These are phyloP conservation scores for Indicator maculatus DNA, from an alignment of 2,113 vertebrate species.

Conservation along the genomic window DNA sequence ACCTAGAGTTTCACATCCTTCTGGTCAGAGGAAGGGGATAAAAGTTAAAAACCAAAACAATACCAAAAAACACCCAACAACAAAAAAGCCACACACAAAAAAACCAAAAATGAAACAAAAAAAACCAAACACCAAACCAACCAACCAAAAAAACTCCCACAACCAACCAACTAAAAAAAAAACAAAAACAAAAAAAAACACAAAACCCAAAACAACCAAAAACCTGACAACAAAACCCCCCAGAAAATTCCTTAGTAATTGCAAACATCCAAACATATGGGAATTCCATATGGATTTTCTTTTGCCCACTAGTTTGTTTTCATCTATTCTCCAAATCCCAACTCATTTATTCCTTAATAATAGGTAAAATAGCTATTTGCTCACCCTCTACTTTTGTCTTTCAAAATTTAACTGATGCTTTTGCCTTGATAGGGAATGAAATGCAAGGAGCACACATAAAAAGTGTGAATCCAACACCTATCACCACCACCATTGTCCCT, in stretches of 20 bases:
- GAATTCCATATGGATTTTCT: not conserved
- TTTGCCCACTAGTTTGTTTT: not conserved
- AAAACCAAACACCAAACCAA: not conserved
- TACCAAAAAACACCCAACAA: accelerated
- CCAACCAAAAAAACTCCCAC: accelerated
- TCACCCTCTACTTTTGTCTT: not conserved
- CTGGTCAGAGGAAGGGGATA: accelerated
- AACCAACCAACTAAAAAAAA: too few relatives aligned
- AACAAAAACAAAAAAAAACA: accelerated
- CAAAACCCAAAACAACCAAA: not conserved
- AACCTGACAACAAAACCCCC: not conserved
- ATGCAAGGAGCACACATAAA: not conserved
- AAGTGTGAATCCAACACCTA: not conserved
- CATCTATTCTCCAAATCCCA: not conserved
- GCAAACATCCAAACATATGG: not conserved
- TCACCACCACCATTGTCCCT: not conserved
- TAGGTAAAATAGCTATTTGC: not conserved
- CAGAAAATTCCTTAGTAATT: not conserved
- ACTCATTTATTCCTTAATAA: not conserved
- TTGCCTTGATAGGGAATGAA: not conserved
- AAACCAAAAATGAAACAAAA: accelerated
- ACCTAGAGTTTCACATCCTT: not conserved
- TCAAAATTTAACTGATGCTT: not conserved
- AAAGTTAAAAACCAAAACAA: too few relatives aligned
- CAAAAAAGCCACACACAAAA: not conserved